A percentile compares a stretch with the other conserved stretches of the same genome.
Conservation (phyloP, 2,113 vertebrate species). For the Hippolais icterina region DNA sequence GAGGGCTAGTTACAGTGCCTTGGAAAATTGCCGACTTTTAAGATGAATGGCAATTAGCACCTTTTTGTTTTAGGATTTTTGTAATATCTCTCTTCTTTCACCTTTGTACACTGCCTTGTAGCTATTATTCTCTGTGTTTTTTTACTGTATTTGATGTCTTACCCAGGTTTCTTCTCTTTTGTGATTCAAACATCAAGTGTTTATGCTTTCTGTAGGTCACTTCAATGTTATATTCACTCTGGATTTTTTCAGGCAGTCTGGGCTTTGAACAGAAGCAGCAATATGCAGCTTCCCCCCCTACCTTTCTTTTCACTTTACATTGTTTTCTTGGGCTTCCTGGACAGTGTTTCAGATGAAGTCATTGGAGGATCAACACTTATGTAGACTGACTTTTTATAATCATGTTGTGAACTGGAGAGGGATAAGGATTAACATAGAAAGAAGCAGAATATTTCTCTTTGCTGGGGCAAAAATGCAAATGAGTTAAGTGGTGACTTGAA, state of each 20-base stretch:
- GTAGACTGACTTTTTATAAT: neutral
- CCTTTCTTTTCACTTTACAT: constrained; percentile 14
- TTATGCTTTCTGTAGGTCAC: constrained; percentile 68
- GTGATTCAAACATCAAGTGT: constrained; percentile 5
- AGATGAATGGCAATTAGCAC: constrained; percentile 66
- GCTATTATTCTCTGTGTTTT: constrained; percentile 26
- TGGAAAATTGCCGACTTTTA: constrained; percentile 61
- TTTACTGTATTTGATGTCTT: constrained; percentile 25
- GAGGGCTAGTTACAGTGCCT: constrained; percentile 55
- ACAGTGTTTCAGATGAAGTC: constrained; percentile 20
- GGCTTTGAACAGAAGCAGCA: constrained; percentile 46
- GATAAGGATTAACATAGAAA: neutral
- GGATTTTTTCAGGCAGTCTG: constrained; percentile 47
- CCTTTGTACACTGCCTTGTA: constrained; percentile 50
- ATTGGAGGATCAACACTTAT: constrained; percentile 2
- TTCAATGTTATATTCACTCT: constrained; percentile 65
- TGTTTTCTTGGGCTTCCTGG: constrained; percentile 33
- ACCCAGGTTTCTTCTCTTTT: neutral
- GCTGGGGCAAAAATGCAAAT: neutral
- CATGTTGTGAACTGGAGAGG: neutral
- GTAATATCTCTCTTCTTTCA: constrained; percentile 62
- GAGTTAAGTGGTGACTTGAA: neutral
- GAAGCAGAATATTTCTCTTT: neutral
- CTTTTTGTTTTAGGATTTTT: constrained; percentile 50
- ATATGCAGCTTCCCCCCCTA: neutral